Percentiles rank a stretch among this genome's conserved stretches.
phyloP scores from a whole-genome alignment of 2,797 vertebrate species.

The Catostomus latipinnis region DNA sequence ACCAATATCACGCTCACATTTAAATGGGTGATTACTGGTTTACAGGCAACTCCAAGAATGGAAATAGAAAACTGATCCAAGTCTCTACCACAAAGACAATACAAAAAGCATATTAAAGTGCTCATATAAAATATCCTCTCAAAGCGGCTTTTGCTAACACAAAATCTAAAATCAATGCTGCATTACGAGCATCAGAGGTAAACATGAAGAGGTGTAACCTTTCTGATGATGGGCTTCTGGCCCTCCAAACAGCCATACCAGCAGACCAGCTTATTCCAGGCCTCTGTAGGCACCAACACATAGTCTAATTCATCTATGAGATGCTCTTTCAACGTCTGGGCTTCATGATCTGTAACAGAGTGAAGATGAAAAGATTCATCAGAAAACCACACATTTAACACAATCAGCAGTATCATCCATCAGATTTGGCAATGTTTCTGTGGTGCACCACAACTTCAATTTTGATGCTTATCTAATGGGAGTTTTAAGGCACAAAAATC shows the following conservation, averaged over 20 bases:
- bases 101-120: not conserved
- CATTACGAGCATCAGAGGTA: not conserved
- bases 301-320: constrained; percentile 97
- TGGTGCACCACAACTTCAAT: no score
- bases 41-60: not conserved
- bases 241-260: constrained; percentile 93
- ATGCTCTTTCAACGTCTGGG: constrained; percentile 89
- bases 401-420: not conserved
- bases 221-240: constrained; percentile 91
- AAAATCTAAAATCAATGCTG: not conserved
- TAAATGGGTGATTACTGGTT: not conserved
- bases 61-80: not conserved
- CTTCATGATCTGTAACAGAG: constrained; percentile 83
- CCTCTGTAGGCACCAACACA: constrained; percentile 91
- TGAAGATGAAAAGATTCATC: not conserved
- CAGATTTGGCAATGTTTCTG: not conserved
- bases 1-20: not conserved
- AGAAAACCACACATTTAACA: not conserved
- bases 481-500: no score
- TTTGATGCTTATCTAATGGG: no score
- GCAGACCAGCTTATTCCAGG: constrained; percentile 89
- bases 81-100: not conserved
- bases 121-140: not conserved
- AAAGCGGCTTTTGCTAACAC: not conserved
- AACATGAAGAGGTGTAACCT: constrained; percentile 75